Percentiles rank a stretch among this genome's conserved stretches.
phyloP scores from a whole-genome alignment of 2,113 vertebrate genomes.

The Columbina picui region DNA sequence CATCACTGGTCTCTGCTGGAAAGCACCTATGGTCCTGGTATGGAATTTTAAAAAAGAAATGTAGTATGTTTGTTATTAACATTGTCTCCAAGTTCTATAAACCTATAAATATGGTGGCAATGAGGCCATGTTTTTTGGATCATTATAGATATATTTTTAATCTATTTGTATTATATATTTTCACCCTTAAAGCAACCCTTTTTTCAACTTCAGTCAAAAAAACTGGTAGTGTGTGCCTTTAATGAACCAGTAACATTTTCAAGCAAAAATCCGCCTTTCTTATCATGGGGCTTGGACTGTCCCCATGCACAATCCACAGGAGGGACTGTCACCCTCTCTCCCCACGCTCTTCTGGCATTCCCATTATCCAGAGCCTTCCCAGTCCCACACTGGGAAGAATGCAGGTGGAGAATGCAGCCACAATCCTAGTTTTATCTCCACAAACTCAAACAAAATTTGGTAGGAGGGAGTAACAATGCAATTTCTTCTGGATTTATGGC shows the following conservation, averaged over 20 bases:
- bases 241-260: neutral
- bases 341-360: neutral
- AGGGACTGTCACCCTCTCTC: neutral
- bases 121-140: neutral
- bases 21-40: neutral
- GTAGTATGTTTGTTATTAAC: slow-evolving; percentile 8
- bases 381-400: neutral
- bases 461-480: neutral
- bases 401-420: neutral
- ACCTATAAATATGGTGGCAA: neutral
- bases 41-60: neutral
- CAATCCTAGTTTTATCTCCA: neutral
- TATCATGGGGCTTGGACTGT: accelerated
- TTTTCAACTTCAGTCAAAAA: neutral
- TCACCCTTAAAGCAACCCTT: neutral
- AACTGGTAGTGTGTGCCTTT: neutral
- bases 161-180: neutral
- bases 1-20: neutral
- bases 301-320: neutral
- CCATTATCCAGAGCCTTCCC: neutral
- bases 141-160: neutral
- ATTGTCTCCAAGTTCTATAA: slow-evolving; percentile 6
- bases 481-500: neutral
- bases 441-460: neutral
- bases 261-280: neutral